Base-by-base conservation (phyloP, 2,888 invertebrate genomes). In the Monopis laevigella region DNA sequence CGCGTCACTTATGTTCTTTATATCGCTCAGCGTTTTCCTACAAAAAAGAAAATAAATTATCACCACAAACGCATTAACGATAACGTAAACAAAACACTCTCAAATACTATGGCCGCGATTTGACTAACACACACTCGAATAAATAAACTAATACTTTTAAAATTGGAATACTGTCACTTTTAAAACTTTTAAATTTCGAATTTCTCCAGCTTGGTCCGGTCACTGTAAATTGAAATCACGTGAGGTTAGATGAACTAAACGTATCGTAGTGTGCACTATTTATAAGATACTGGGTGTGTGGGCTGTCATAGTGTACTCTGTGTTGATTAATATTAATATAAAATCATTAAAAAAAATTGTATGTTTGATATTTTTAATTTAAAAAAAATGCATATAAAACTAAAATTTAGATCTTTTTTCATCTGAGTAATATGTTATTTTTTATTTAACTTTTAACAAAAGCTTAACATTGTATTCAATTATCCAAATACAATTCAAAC, bases 1-100 rank as follows among this genome's bases (percentile, higher is more conserved):
- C 68, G 78, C 78, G 75, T 73, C 72, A 78, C 78, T 80, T 68
- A 80, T 71, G 72, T 75, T 78, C 77, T 72, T 73, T 68, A 74
- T 73, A 75, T 78, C 78, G 67, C 66, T 66, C 78, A 70, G 75
- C 77, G 65, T 72, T 78, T 72, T 77, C 80, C 80, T 80, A 80
- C 71, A 72, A 77, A 75, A 77, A 72, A 74, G 68, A 74, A 75
- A 75, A 70, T 59, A 68, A 63, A n/a, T n/a, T n/a, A n/a, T n/a
- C n/a, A n/a, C n/a, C n/a, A n/a, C n/a, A n/a, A n/a, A n/a, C n/a
- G n/a, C 53, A 54, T 57, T 53, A 65, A 58, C 56, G 56, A 64
- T 48, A 59, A 50, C 59, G 59, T 53, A 55, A 68, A 71, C 70
- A 66, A n/a, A n/a, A n/a, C n/a, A n/a, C n/a, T n/a, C n/a, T n/a